Base-by-base conservation (phyloP, 2,888 invertebrate genomes). In the Micoletzkya japonica region DNA sequence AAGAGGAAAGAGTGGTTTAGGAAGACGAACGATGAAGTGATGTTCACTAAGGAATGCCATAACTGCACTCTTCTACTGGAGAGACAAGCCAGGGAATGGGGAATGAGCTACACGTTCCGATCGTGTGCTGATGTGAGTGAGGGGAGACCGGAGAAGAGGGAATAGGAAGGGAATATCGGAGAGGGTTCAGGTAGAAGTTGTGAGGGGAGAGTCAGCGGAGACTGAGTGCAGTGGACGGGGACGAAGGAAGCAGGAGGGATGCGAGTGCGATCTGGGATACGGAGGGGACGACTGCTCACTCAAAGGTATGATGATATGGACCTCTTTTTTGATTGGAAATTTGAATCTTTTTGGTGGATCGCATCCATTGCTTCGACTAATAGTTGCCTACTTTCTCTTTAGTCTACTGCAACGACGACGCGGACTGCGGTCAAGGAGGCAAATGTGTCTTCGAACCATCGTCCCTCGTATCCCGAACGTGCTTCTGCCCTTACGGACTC, bases 51-150 rank as follows among this genome's bases (percentile, higher is more conserved):
- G 32, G 54, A 34, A 7, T 83, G 83, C 57, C 75, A 75, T 17
- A 77, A 82, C 30, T 96, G 96, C 86, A 93, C 94, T 0, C 88
- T 96, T 37, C 90, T 95, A 72, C 89, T 96, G 75, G 89, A 94
- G 70, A 89, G 95, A 0, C 92, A 95, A 87, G 95, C 95, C 0
- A 90, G 90, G 34, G 95, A 95, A 88, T 95, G 94, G 94, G 90
- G 91, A 0, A 88, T 89, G 71, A 90, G 88, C 81, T 95, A 95
- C 87, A 88, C 91, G 73, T 95, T 95, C 88, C 94, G 94, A 93
- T 68, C 68, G 3, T 67, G 67, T 44, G 56, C 67, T 32, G 67
- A 67, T 74, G 63, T 70, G 4, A 63, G 54, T 36, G 24, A 26
- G 26, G 3, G n/a, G 2, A n/a, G n/a, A 58, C n/a, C n/a, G 37